A percentile compares a stretch with the other conserved stretches of the same genome.
Evolutionary conservation across 1,140 invertebrate species (phyloP).

Genomic region (Aphidius gifuensis): DNA sequence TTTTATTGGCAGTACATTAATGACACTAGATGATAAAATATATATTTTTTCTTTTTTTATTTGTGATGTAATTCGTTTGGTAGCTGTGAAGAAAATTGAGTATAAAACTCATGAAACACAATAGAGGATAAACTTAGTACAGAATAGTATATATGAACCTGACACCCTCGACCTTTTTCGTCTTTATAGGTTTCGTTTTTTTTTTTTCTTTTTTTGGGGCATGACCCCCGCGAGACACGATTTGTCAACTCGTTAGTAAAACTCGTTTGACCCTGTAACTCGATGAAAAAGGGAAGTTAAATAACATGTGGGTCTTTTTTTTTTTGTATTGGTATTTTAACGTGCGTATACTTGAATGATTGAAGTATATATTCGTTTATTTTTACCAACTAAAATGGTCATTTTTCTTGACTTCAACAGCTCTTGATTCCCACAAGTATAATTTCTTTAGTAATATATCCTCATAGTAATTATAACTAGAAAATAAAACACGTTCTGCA

Average conservation of each 20-base stretch:
- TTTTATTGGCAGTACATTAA: too few species aligned
- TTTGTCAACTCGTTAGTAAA: slow-evolving; percentile 58
- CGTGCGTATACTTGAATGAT: background rate
- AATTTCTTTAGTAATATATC: slow-evolving; percentile 7
- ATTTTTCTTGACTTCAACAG: slow-evolving; percentile 11
- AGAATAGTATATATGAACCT: slow-evolving; percentile 21
- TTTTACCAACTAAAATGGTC: slow-evolving; percentile 7
- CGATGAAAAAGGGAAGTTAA: slow-evolving; percentile 9
- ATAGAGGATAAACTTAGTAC: slow-evolving; percentile 25
- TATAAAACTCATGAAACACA: slow-evolving; percentile 24
- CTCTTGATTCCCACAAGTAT: slow-evolving; percentile 14
- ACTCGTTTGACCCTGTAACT: slow-evolving; percentile 44
- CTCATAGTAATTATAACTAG: background rate
- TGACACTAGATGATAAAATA: too few species aligned
- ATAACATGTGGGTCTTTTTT: background rate
- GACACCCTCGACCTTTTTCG: slow-evolving; percentile 42
- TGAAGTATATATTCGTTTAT: slow-evolving; percentile 13
- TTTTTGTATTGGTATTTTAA: too few species aligned
- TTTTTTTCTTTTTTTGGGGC: slow-evolving; percentile 31
- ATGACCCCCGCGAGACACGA: slow-evolving; percentile 54
- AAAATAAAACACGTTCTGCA: too few species aligned
- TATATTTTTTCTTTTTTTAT: slow-evolving; percentile 2
- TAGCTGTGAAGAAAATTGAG: slow-evolving; percentile 42
- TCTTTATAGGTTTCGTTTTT: slow-evolving; percentile 49
- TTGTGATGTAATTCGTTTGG: slow-evolving; percentile 49